A percentile compares a stretch with the other conserved stretches of the same genome.
Evolutionary conservation across 2,888 invertebrate species (phyloP).

Genomic region (Euzetes globulus): DNA sequence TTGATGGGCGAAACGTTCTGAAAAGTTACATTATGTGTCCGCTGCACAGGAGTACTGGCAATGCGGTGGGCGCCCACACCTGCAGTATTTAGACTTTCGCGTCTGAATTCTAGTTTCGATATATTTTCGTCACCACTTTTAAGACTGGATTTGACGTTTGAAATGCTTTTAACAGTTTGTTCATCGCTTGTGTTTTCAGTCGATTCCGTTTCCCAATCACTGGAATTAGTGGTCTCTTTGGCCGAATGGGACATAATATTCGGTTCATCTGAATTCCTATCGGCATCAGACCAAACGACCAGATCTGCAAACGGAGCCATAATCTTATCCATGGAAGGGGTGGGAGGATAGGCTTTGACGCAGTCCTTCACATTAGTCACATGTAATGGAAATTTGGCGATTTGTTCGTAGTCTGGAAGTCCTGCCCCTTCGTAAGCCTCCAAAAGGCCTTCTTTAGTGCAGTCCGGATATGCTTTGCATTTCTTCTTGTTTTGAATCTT

Average conservation of each 20-base stretch:
- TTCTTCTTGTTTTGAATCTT: not conserved
- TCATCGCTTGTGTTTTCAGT: too few species aligned
- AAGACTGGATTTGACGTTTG: too few species aligned
- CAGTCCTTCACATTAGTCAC: not conserved
- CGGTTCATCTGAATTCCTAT: too few species aligned
- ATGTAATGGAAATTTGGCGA: constrained; percentile 5
- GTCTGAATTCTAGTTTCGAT: too few species aligned
- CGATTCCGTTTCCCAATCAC: too few species aligned
- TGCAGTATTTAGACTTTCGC: not conserved
- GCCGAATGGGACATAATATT: too few species aligned
- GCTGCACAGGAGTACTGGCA: not conserved
- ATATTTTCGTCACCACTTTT: too few species aligned
- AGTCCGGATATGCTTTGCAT: not conserved
- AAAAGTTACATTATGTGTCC: not conserved
- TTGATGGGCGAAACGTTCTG: not conserved
- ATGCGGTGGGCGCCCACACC: not conserved
- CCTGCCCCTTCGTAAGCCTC: constrained; percentile 29
- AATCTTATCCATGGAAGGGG: not conserved
- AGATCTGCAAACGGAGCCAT: constrained; percentile 8
- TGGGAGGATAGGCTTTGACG: not conserved
- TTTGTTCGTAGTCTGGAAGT: constrained; percentile 33
- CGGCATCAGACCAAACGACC: constrained; percentile 10
- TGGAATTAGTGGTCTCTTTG: too few species aligned
- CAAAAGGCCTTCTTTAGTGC: constrained; percentile 31
- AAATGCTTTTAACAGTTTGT: too few species aligned